Base-by-base conservation (phyloP, 2,888 invertebrate species). In the Pyrrhosoma nymphula region DNA sequence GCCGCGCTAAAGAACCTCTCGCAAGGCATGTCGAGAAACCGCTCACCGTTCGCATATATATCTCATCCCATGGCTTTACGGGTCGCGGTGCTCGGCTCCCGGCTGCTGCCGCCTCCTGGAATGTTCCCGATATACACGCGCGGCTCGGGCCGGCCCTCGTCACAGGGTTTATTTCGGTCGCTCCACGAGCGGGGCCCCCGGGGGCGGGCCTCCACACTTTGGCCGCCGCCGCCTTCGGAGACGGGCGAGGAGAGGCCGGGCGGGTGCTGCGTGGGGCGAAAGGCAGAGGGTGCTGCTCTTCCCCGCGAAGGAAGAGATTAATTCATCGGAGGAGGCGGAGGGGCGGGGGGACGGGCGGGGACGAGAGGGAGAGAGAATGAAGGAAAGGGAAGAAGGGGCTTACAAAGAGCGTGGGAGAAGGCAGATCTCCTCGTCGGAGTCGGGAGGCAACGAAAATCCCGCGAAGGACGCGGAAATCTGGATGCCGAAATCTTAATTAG, bases 141-240 rank as follows among this genome's bases (percentile, higher is more conserved):
- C 91, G 35, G 35, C 93, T 23, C 93, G 47, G 69, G 35, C 47
- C 93, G 47, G 47, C 47, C 47, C 47, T 47, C 47, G 93, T 93
- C 93, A 69, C n/a, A n/a, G 69, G 47, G 93, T 93, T 91, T 93
- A 93, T 93, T 93, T 93, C 69, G 93, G 93, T 93, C 93, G 93
- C 93, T 93, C 26, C 63, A 63, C 30, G 91, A 30, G 35, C 91
- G 60, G 60, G 30, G 30, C 56, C 30, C 18, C 35, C 91, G 63
- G 35, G 10, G 91, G 91, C 63, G 63, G 63, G 91, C 63, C 91
- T 10, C 35, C 63, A 63, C 23, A 8, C 23, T 47, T 8, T 47
- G 60, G 91, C 63, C 26, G 63, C 30, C 90, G 60, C 35, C 35
- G n/a, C n/a, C n/a, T n/a, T 47, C 47, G 47, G 90, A 18, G 18